Evolutionary conservation across 2,888 invertebrate species (phyloP), one percentile per base, ranked within the genome.

Genomic region (Sepiola atlantica): DNA sequence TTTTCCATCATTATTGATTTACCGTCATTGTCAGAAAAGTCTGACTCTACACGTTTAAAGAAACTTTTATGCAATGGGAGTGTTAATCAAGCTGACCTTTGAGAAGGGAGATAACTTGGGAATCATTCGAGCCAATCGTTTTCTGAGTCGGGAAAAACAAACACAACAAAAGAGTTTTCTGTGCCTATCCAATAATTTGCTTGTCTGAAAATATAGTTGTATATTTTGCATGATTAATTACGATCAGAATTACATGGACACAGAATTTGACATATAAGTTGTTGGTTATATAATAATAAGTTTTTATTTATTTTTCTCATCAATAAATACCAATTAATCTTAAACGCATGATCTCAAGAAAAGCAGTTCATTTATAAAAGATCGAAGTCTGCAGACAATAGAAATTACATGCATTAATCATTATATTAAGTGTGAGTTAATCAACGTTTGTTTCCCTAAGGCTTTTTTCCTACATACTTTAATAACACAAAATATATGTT

Each of bases 11-110:
- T 77, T 77, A 77, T 32, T 77, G 77, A 77, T 77, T 14, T 77
- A n/a, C n/a, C 21, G n/a, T 77, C n/a, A 77, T n/a, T 77, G n/a
- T 8, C 16, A 32, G n/a, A 77, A 77, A n/a, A n/a, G 14, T 77
- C 18, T 77, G 77, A 20, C 28, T 77, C 28, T n/a, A 32, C 0
- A 18, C 77, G 16, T 12, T 77, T 77, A 77, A 77, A 77, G 77
- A 16, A 61, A 32, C 1, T 32, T 77, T 32, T 32, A 77, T 32
- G 32, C 77, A 77, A 32, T 24, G 77, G n/a, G 16, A n/a, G 77
- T n/a, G n/a, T 77, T 77, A 77, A 77, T 77, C 16, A 77, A 77
- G n/a, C n/a, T 77, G 77, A 77, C 77, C 77, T 77, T 77, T 77
- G 1, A n/a, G 4, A 77, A 77, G 77, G 32, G n/a, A 77, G 77